Evolutionary conservation across 2,888 invertebrate species (phyloP), one percentile per base, ranked within the genome.

Genomic region (Trichogramma evanescens): DNA sequence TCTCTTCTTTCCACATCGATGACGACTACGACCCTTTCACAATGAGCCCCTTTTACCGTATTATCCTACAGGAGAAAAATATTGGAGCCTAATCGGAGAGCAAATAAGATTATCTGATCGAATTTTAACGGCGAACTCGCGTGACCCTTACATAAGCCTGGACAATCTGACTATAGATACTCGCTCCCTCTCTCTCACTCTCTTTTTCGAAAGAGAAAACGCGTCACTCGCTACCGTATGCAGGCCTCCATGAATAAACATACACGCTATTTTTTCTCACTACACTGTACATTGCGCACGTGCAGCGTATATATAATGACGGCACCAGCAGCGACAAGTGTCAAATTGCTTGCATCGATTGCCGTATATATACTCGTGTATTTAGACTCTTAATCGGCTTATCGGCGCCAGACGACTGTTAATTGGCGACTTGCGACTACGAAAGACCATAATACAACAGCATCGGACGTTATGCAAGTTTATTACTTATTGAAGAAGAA

Each of bases 41-140:
- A 45, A 8, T 45, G 45, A n/a, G 45, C n/a, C 45, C 45, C 45
- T 9, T n/a, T 45, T 45, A 45, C 45, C 45, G n/a, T n/a, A 45
- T 45, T 8, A 45, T 8, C n/a, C 45, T 8, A n/a, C 46, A 8
- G 9, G 50, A 58, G 63, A 65, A 68, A 70, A 67, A 69, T 70
- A 69, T 67, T 67, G 61, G 66, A 50, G 55, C 66, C 67, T 74
- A 72, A 74, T 76, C 72, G 72, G 62, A 65, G 65, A 69, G 70
- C 73, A 73, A 74, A 73, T 72, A 71, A 71, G 69, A 73, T 72
- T 75, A 76, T 75, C 74, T 71, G 76, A 76, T 75, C 69, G 75
- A 74, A 75, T 72, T 74, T 75, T 73, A 75, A 76, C 73, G 72
- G 68, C 58, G 60, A 63, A 64, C 68, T 75, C 69, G 75, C 75